Conservation (phyloP, 2,888 invertebrate genomes). For the Serrognathus titanus region DNA sequence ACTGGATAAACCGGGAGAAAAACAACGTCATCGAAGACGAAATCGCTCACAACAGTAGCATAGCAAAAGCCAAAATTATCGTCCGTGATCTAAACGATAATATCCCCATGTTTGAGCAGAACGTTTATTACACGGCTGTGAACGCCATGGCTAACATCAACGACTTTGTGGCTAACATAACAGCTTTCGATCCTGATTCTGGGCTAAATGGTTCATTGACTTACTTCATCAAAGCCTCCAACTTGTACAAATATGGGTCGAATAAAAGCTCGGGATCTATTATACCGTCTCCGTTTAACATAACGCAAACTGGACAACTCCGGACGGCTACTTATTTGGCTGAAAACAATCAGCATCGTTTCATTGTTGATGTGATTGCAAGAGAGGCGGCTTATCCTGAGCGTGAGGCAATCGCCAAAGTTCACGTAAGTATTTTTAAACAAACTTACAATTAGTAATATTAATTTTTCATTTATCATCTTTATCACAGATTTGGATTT, state of each 20-base stretch:
- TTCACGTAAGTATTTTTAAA: conserved; percentile 63
- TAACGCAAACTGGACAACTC: conserved; percentile 67
- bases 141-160: conserved; percentile 75
- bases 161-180: conserved; percentile 69
- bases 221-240: conserved; percentile 78
- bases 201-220: conserved; percentile 79
- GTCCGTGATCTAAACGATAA: conserved; percentile 85
- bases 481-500: conserved; percentile 87
- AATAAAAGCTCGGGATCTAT: conserved; percentile 78
- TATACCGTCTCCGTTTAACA: conserved; percentile 83
- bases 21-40: conserved; percentile 48
- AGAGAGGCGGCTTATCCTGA: conserved; percentile 77
- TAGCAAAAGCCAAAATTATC: conserved; percentile 67
- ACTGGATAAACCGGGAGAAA: conserved; percentile 53
- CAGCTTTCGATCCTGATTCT: conserved; percentile 79
- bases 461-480: conserved; percentile 4
- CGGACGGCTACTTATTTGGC: conserved; percentile 79
- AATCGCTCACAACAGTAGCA: conserved; percentile 58
- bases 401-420: conserved; percentile 70
- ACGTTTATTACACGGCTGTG: conserved; percentile 55
- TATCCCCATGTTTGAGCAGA: conserved; percentile 57
- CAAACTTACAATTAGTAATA: too few species aligned
- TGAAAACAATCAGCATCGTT: conserved; percentile 85
- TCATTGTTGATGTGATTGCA: conserved; percentile 79
- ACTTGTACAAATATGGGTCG: conserved; percentile 76